These are phyloP conservation scores for Cataglyphis livida DNA, from an alignment of 2,888 invertebrate genomes.

Conservation along the genomic window DNA sequence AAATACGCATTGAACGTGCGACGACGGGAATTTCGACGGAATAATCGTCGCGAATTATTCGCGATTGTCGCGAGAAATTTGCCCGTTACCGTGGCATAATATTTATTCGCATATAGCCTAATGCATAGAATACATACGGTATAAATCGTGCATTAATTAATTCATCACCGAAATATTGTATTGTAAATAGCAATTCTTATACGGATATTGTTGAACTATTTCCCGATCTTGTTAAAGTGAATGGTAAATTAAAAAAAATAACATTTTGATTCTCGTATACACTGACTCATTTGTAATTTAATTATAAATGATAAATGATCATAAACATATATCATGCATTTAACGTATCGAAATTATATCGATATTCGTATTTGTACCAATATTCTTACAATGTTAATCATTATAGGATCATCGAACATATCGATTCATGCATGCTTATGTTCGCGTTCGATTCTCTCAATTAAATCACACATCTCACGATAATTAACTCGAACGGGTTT, in stretches of 20 bases:
- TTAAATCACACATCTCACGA: slow-evolving; percentile 69
- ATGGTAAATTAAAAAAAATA: not conserved
- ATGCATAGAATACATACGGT: not conserved
- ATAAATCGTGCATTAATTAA: no score
- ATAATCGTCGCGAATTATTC: slow-evolving; percentile 53
- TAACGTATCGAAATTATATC: not conserved
- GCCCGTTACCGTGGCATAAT: slow-evolving; percentile 23
- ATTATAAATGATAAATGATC: not conserved
- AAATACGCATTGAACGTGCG: slow-evolving; percentile 54
- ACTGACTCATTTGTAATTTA: not conserved
- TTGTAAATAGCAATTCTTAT: not conserved
- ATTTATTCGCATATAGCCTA: not conserved
- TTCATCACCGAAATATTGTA: no score
- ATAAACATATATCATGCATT: not conserved
- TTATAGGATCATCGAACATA: not conserved
- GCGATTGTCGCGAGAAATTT: slow-evolving; percentile 29
- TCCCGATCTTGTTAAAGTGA: not conserved
- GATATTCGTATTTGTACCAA: not conserved
- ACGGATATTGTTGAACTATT: not conserved
- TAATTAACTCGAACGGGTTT: slow-evolving; percentile 67
- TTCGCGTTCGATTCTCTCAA: slow-evolving; percentile 3
- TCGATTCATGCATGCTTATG: not conserved
- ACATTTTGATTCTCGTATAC: not conserved
- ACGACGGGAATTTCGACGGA: slow-evolving; percentile 53
- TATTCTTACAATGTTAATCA: not conserved